Conservation (phyloP, 2,113 vertebrate species). For the Nyctibius bracteatus region DNA sequence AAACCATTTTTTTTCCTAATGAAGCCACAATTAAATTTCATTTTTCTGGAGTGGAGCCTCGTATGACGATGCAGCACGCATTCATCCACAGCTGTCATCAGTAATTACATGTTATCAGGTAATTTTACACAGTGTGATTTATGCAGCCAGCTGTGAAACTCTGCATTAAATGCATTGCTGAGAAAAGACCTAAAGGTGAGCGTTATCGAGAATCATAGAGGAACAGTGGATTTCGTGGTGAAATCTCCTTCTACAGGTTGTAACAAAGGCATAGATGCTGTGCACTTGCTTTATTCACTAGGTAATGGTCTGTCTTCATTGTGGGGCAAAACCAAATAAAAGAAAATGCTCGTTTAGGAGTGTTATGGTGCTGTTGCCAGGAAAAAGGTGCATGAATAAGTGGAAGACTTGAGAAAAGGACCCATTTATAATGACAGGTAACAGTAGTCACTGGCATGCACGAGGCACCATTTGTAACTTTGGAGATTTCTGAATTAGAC, state of each 20-base stretch:
- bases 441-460: not conserved
- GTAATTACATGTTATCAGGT: not conserved
- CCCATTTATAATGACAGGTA: accelerated
- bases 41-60: not conserved
- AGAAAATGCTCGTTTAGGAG: not conserved
- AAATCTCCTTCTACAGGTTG: not conserved
- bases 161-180: not conserved
- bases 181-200: not conserved
- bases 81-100: not conserved
- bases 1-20: too few relatives aligned
- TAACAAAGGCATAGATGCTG: accelerated
- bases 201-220: accelerated
- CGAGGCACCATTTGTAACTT: not conserved
- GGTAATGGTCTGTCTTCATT: accelerated
- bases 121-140: not conserved
- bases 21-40: not conserved
- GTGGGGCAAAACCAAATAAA: not conserved
- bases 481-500: not conserved
- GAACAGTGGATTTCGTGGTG: not conserved
- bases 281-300: too few relatives aligned
- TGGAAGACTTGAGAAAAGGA: not conserved
- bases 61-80: not conserved
- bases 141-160: not conserved
- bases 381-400: not conserved
- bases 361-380: accelerated